Conservation (phyloP, 2,797 vertebrate species). For the Gastrophryne carolinensis region DNA sequence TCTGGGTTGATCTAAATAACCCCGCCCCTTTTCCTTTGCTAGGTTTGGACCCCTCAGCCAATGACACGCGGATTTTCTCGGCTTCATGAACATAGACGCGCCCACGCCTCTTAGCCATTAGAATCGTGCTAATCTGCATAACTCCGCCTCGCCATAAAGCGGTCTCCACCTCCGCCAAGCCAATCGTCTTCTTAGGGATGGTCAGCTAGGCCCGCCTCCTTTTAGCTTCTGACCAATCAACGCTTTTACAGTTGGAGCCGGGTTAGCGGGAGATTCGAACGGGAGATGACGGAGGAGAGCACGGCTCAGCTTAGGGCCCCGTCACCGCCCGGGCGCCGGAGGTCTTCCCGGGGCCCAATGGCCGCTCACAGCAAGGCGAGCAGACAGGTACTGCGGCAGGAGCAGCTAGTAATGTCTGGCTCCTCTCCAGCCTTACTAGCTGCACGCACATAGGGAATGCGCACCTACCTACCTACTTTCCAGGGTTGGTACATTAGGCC, state of each 20-base stretch:
- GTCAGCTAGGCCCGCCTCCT: too few species aligned
- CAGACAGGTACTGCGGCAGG: background rate
- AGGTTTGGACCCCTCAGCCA: background rate
- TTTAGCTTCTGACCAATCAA: slow-evolving; percentile 7
- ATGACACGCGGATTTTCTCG: background rate
- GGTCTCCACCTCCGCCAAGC: background rate
- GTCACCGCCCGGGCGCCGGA: background rate
- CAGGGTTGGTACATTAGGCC: too few species aligned
- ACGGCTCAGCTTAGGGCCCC: background rate
- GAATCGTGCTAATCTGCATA: too few species aligned
- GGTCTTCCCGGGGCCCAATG: background rate
- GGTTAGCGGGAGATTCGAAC: slow-evolving; percentile 14
- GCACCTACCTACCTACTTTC: too few species aligned
- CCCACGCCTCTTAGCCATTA: too few species aligned
- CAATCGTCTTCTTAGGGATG: background rate
- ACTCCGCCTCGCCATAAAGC: too few species aligned
- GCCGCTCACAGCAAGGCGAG: background rate
- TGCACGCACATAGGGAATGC: too few species aligned
- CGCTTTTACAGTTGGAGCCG: background rate
- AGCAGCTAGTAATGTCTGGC: background rate
- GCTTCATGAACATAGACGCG: background rate
- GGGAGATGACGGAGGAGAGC: background rate
- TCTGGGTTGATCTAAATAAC: background rate
- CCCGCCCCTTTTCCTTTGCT: background rate
- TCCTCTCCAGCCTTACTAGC: too few species aligned